A percentile compares a stretch with the other conserved stretches of the same genome.
These are phyloP conservation scores for Microtus montanus DNA, from an alignment of 2,113 vertebrate genomes.

Conservation along the genomic window DNA sequence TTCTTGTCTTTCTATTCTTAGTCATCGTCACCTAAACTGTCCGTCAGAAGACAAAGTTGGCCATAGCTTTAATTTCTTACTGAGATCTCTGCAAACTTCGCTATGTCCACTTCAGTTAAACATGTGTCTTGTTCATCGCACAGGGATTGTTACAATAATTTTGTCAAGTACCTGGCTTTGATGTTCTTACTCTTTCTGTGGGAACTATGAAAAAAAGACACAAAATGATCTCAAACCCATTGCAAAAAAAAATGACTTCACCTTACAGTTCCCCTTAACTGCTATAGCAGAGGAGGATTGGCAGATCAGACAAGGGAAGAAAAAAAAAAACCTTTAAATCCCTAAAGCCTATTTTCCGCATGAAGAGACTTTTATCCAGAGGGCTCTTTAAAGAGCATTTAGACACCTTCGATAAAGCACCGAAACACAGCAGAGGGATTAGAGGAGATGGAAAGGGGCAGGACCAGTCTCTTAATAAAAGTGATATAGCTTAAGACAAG, in stretches of 20 bases:
- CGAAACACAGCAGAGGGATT: constrained; percentile 32
- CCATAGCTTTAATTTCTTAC: background rate
- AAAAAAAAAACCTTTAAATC: background rate
- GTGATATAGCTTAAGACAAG: constrained; percentile 9
- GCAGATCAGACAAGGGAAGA: background rate
- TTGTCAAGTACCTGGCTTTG: background rate
- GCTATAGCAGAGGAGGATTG: background rate
- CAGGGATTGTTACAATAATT: background rate
- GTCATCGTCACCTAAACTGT: background rate
- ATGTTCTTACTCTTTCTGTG: background rate
- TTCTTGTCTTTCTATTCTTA: background rate
- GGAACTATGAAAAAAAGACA: background rate
- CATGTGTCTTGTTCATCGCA: rapidly evolving
- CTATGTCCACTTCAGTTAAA: background rate
- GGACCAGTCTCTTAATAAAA: constrained; percentile 24
- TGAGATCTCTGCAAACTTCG: background rate
- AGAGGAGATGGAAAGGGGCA: constrained; percentile 5
- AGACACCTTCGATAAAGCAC: background rate
- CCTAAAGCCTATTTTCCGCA: constrained; percentile 44
- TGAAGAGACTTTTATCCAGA: constrained; percentile 44
- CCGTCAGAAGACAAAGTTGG: background rate
- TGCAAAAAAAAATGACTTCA: background rate
- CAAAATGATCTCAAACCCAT: background rate
- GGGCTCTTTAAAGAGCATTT: background rate
- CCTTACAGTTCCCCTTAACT: background rate